A percentile compares a stretch with the other conserved stretches of the same genome.
These are phyloP conservation scores for Scolanthus callimorphus DNA, from an alignment of 92 coral and sea anemone species.

Conservation along the genomic window DNA sequence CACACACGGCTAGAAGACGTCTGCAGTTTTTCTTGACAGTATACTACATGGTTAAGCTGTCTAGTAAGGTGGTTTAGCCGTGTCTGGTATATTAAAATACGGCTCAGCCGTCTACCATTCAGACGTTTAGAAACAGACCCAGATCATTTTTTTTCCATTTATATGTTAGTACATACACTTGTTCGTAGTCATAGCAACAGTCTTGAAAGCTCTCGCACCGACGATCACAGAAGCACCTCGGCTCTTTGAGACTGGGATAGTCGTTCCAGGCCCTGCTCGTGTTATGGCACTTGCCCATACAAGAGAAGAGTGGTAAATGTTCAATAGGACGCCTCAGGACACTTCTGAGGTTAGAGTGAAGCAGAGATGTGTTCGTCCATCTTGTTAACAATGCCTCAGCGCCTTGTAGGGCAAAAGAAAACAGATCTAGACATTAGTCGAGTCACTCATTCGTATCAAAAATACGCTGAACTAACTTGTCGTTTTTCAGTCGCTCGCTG, in stretches of 20 bases:
- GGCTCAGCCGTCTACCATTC: no score
- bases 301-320: background rate
- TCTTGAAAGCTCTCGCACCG: constrained; percentile 18
- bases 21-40: no score
- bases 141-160: no score
- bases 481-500: no score
- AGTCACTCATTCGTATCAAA: no score
- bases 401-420: background rate
- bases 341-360: background rate
- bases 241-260: constrained; percentile 1
- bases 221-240: constrained; percentile 33
- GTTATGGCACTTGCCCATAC: background rate
- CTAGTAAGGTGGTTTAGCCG: no score
- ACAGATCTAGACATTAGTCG: background rate
- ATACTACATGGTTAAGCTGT: no score
- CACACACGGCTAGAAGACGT: no score
- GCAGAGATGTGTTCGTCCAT: background rate
- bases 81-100: no score
- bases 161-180: constrained; percentile 10
- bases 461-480: no score
- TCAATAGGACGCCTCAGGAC: background rate
- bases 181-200: constrained; percentile 36
- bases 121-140: no score
- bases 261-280: background rate
- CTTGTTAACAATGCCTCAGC: background rate